Evolutionary conservation across 2,888 invertebrate species (phyloP), one percentile per base, ranked within the genome.

Genomic region (Sipunculus nudus): DNA sequence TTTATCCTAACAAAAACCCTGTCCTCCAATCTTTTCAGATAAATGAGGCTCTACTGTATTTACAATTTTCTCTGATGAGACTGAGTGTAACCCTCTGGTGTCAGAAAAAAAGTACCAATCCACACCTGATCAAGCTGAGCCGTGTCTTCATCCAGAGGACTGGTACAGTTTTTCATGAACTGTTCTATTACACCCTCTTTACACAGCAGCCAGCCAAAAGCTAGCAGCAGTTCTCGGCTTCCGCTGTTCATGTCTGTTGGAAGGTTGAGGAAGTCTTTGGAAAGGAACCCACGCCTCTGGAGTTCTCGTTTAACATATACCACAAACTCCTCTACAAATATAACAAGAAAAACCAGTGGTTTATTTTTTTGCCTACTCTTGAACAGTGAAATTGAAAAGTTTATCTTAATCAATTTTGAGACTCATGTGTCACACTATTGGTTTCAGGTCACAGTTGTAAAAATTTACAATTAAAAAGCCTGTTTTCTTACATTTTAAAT

Each of bases 201-300:
- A 59, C 76, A 77, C 48, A 81, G 47, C 49, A 81, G 65, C 81
- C 81, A 82, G 23, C 78, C 81, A 48, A 80, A 64, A 1, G 78
- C 80, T 43, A 81, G 69, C 52, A 82, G 65, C 16, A 81, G 65
- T 54, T 81, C 80, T 26, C 81, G 63, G 60, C 80, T 80, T 1
- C 81, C 80, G 10, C 54, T 61, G 5, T 53, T 54, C 72, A 75
- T 72, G 70, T 78, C 76, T 50, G 65, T 67, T 2, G 78, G 77
- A 21, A 81, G 68, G n/a, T 45, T 45, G 0, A 75, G 67, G 63
- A 82, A 78, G 23, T 71, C 74, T 1, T 58, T 56, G 1, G 74
- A 77, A 32, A 70, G 61, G 63, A 77, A 81, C 1, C 80, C 80
- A 46, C 65, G 63, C 10, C 70, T 61, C 59, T 78, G 76, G 63